Base-by-base conservation (phyloP, 2,888 invertebrate species). In the Timema podura region DNA sequence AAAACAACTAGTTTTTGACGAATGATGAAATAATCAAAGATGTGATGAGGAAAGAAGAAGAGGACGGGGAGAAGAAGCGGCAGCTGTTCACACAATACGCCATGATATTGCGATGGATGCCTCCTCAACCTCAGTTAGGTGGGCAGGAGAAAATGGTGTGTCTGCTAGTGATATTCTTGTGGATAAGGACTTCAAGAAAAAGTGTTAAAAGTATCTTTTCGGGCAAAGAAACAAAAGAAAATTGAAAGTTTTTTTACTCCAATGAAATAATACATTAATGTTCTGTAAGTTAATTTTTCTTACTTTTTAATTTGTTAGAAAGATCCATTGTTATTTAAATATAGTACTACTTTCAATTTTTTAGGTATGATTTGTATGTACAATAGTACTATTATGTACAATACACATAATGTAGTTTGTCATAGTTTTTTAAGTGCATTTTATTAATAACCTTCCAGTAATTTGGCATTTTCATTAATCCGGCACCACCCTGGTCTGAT, bases 51-150 rank as follows among this genome's bases (percentile, higher is more conserved):
- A 30, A 30, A 57, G 44, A 44, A 61, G 61, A 61, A 10, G 61
- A 61, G 15, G 48, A 48, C 0, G 48, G 44, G 65, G 9, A 8
- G 16, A 48, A 30, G 7, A 1, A 6, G 16, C 1, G 65, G 49
- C 5, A 13, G 30, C 48, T 48, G 30, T 10, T 45, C 65, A 48
- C 48, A 65, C 16, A 65, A 48, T 48, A 65, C 15, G 9, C 47
- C 46, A 65, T 65, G 48, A 65, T 65, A 65, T 49, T 65, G 65
- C 49, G 8, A 65, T n/a, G 48, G 48, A 65, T 49, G 10, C 65
- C 6, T 48, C 48, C 30, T 48, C 65, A 48, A 65, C 48, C n/a
- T 48, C 48, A 0, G 7, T 48, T 16, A 65, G 11, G 44, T 61
- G 9, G 61, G 61, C 61, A 61, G 44, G 30, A 61, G 61, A 30